These are phyloP conservation scores for Yponomeuta cagnagella DNA, from an alignment of 2,888 invertebrate genomes.

Conservation along the genomic window DNA sequence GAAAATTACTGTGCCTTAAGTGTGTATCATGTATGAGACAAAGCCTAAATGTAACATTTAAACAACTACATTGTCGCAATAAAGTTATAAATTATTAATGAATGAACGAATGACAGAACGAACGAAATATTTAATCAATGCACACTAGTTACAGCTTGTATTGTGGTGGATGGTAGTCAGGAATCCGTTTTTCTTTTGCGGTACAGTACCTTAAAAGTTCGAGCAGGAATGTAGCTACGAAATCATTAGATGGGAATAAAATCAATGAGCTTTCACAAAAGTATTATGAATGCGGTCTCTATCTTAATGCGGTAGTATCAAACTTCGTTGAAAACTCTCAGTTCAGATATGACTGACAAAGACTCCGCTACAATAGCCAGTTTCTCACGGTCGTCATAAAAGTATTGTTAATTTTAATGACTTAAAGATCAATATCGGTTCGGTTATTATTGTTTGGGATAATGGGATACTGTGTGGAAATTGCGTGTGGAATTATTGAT, in stretches of 20 bases:
- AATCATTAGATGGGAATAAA: neutral
- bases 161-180: too few relatives aligned
- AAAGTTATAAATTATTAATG: too few relatives aligned
- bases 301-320: neutral
- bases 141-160: too few relatives aligned
- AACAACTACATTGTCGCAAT: too few relatives aligned
- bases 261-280: neutral
- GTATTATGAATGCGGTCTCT: neutral
- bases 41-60: too few relatives aligned
- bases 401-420: conserved; percentile 1
- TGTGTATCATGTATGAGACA: too few relatives aligned
- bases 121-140: too few relatives aligned
- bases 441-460: neutral
- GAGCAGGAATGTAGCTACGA: too few relatives aligned
- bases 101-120: too few relatives aligned
- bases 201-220: too few relatives aligned
- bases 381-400: neutral
- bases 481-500: neutral
- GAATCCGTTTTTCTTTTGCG: too few relatives aligned
- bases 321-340: neutral
- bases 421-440: neutral
- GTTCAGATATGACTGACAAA: neutral
- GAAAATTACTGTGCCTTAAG: too few relatives aligned
- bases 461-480: neutral
- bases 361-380: neutral